Evolutionary conservation across 1,140 invertebrate genomes (phyloP), one percentile per base, ranked within the genome.

Genomic region (Eurosta solidaginis): DNA sequence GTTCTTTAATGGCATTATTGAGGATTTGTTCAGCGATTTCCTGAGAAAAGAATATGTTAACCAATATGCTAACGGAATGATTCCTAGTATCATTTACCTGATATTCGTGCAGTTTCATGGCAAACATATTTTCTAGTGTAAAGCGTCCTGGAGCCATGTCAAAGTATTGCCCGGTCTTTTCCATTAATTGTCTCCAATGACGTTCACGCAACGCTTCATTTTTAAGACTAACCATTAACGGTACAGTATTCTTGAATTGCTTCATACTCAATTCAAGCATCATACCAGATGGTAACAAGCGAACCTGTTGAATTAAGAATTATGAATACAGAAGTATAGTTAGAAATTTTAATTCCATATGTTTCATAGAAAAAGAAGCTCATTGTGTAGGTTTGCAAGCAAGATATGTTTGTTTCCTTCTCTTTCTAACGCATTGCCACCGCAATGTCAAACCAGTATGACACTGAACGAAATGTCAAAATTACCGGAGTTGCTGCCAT

Each of bases 111-210:
- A 97, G 85, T 83, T 97, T 93, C 95, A 98, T 97, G 1, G 92
- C 90, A 88, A 98, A 98, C 91, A 98, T 94, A 82, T 96, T 96
- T 78, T 95, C 93, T 76, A 97, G 88, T 0, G 95, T 97, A 82
- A 97, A 97, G 77, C 92, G 91, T 3, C 95, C 92, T 1, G 95
- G 92, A 2, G 93, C 90, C 92, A 97, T 96, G 83, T 97, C 95
- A 83, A 97, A 97, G 78, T 91, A 87, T 80, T 93, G 89, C 2
- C 89, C 91, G 49, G 96, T 97, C 87, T 95, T 96, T 7, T 91
- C 88, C 96, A 97, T 97, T 29, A 98, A 87, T 80, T 95, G 91
- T 78, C 92, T 91, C 96, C 96, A 97, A 88, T 97, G 96, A 42
- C 95, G 90, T 78, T 96, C 94, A 42, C 95, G 87, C 85, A 97